Evolutionary conservation across 2,113 vertebrate species (phyloP), one percentile per base, ranked within the genome.

Genomic region (Pygoscelis adeliae): DNA sequence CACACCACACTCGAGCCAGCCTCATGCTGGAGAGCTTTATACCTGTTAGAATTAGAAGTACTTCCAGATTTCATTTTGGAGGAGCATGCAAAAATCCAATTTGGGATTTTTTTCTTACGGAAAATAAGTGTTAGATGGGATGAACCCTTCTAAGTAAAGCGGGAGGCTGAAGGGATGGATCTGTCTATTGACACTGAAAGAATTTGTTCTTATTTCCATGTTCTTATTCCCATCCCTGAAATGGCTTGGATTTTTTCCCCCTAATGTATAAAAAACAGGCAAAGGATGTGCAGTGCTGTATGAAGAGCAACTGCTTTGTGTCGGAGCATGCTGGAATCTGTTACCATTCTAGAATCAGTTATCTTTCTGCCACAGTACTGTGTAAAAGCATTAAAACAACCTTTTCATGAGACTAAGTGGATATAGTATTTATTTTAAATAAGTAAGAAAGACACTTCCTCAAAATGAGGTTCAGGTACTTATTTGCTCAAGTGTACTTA

Each of bases 181-280:
- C 77, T 93, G 32, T 62, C 29, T 91, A 58, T 81, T 91, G 83
- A 94, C 72, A 85, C 17, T 5, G 25, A 82, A 96, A 90, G 42
- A 95, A 82, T 92, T 79, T 62, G 38, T 50, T 83, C 61, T 97
- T 96, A 65, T 87, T 95, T 92, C 56, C 67, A 59, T 78, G 27
- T 53, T 78, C 47, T 93, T 94, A 69, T 87, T 94, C 47, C 79
- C 62, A 15, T 77, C 23, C 67, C 62, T 89, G 88, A 92, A 92
- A 89, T 77, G 77, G 55, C 40, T 95, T 94, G 87, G 74, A 67
- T 82, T 96, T 96, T 92, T 93, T 50, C 38, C 84, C 52, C 10
- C 76, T 94, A 95, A 97, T 78, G 78, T 82, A 94, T 85, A 91
- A 95, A 97, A 97, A 90, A 42, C 34, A 84, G 72, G 90, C 34